phyloP scores from a whole-genome alignment of 1,140 invertebrate genomes.

The Liolophura sinensis region DNA sequence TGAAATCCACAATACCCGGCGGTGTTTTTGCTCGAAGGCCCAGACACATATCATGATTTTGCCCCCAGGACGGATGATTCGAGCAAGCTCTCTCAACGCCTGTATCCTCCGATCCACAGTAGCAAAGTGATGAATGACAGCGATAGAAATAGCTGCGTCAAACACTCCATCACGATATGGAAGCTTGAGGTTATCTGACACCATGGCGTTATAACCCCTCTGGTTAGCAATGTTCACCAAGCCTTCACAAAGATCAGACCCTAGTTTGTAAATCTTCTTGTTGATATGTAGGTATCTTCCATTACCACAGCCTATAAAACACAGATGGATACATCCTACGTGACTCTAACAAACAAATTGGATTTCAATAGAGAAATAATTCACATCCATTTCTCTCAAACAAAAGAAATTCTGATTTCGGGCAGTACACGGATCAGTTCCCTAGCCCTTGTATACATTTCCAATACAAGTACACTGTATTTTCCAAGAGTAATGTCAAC shows the following conservation, averaged over 20 bases:
- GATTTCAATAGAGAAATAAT: too few relatives aligned
- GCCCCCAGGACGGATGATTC: conserved; percentile 88
- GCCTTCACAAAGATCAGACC: conserved; percentile 82
- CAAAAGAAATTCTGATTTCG: too few relatives aligned
- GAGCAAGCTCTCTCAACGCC: conserved; percentile 83
- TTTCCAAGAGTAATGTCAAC: too few relatives aligned
- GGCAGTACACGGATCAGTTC: too few relatives aligned
- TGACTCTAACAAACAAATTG: neutral
- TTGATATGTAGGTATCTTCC: conserved; percentile 91
- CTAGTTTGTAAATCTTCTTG: conserved; percentile 81
- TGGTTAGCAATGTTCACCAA: conserved; percentile 77
- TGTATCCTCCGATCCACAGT: conserved; percentile 83
- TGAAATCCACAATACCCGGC: conserved; percentile 65
- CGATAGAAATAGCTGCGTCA: conserved; percentile 92
- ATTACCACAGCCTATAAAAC: conserved; percentile 81
- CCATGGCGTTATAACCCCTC: conserved; percentile 78
- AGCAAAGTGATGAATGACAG: conserved; percentile 95
- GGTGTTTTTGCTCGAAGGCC: conserved; percentile 93
- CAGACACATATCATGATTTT: conserved; percentile 92
- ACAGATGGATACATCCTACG: conserved; percentile 1
- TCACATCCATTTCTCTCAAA: too few relatives aligned
- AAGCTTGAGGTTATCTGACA: conserved; percentile 81
- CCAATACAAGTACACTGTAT: too few relatives aligned
- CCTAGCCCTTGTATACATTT: too few relatives aligned
- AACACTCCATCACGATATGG: conserved; percentile 91